Percentiles rank a stretch among this genome's conserved stretches.
phyloP scores from a whole-genome alignment of 2,797 vertebrate species.

The Schizopygopsis malacanthus region DNA sequence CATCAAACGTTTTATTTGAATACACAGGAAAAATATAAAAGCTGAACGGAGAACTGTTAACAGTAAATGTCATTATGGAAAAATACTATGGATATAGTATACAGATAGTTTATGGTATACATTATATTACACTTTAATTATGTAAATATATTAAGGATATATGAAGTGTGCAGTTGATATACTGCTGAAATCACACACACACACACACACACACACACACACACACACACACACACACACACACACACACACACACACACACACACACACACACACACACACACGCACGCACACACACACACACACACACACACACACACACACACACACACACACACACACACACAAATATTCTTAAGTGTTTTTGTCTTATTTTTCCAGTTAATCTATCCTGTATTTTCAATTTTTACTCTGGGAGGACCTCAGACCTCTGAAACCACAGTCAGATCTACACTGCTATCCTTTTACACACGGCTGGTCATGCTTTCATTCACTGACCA shows the following conservation, averaged over 20 bases:
- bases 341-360: neutral
- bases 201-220: too few species aligned
- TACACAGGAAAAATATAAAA: slow-evolving; percentile 19
- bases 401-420: slow-evolving; percentile 14
- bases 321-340: too few species aligned
- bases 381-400: neutral
- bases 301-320: too few species aligned
- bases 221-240: too few species aligned
- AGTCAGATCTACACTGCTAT: slow-evolving; percentile 39
- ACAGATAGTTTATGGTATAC: neutral
- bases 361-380: neutral
- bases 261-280: too few species aligned
- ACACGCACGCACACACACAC: too few species aligned
- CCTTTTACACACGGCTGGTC: slow-evolving; percentile 19
- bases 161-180: neutral
- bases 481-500: slow-evolving; percentile 27
- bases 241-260: too few species aligned
- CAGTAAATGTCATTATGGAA: neutral
- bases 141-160: neutral
- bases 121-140: neutral
- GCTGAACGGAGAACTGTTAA: neutral
- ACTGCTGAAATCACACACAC: neutral
- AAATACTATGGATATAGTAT: neutral
- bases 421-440: slow-evolving; percentile 1
- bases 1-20: slow-evolving; percentile 22